A percentile compares a stretch with the other conserved stretches of the same genome.
phyloP scores from a whole-genome alignment of 53 echinoderm and acorn worm species.

The Crossaster papposus region DNA sequence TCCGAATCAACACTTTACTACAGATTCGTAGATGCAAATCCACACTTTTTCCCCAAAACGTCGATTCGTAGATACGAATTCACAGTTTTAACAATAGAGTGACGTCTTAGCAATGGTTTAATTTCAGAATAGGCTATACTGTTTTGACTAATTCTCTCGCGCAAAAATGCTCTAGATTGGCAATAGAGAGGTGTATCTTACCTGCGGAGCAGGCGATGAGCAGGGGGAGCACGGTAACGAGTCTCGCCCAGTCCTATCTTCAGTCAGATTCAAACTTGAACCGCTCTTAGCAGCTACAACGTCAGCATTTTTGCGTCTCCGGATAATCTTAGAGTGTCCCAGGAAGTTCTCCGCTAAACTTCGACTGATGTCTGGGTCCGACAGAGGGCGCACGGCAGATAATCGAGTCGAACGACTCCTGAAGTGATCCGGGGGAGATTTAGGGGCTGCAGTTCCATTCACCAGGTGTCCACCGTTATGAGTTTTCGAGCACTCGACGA shows the following conservation, averaged over 20 bases:
- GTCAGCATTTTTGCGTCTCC: conserved; percentile 44
- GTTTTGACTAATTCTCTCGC: no score
- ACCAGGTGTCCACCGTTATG: conserved; percentile 5
- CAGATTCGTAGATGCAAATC: no score
- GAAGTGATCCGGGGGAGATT: conserved; percentile 12
- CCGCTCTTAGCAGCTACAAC: conserved; percentile 30
- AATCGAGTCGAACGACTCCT: conserved; percentile 17
- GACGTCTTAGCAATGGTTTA: no score
- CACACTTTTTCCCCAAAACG: no score
- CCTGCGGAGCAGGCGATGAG: conserved; percentile 68
- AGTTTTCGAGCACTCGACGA: conserved; percentile 18
- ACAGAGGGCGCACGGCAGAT: conserved; percentile 40
- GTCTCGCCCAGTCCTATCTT: conserved; percentile 16
- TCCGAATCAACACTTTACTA: no score
- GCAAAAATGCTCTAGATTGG: no score
- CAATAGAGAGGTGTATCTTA: conserved; percentile 30
- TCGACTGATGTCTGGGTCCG: conserved; percentile 58
- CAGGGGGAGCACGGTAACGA: conserved; percentile 68
- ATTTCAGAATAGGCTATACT: no score
- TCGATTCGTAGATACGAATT: no score
- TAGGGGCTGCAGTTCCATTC: background rate
- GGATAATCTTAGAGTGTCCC: conserved; percentile 24
- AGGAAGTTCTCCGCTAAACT: background rate
- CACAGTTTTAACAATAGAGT: no score
- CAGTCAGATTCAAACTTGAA: conserved; percentile 30